phyloP scores from a whole-genome alignment of 2,888 invertebrate genomes.

The Eulithis testata region DNA sequence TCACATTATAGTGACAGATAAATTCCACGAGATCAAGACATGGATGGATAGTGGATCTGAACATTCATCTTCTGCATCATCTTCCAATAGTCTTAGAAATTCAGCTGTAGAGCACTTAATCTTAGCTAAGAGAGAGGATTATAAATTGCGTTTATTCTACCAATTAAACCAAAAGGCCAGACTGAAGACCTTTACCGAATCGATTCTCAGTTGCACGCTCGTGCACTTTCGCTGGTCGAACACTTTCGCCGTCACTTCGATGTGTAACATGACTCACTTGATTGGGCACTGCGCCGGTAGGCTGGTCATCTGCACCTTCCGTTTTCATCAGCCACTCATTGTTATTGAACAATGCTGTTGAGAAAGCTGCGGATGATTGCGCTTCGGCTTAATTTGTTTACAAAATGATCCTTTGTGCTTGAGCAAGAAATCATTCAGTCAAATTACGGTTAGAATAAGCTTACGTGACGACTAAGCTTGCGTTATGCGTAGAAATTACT shows the following conservation, averaged over 20 bases:
- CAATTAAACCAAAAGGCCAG: constrained; percentile 43
- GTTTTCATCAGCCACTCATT: constrained; percentile 38
- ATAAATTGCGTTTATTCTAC: constrained; percentile 27
- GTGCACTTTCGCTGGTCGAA: constrained; percentile 68
- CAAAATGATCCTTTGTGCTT: constrained; percentile 14
- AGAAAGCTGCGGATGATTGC: constrained; percentile 33
- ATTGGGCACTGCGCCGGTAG: constrained; percentile 49
- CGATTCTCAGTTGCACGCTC: constrained; percentile 44
- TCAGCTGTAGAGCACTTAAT: not conserved
- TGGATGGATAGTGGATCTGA: no score
- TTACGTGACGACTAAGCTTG: not conserved
- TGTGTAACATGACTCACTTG: constrained; percentile 64
- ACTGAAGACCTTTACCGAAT: constrained; percentile 57
- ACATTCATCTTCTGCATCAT: not conserved
- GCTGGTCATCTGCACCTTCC: constrained; percentile 38
- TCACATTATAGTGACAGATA: no score
- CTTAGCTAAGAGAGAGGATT: constrained; percentile 14
- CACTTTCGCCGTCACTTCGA: constrained; percentile 72
- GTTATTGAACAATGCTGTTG: constrained; percentile 34
- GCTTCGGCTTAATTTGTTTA: constrained; percentile 27
- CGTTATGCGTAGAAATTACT: not conserved
- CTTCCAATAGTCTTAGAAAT: not conserved
- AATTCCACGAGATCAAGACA: no score
- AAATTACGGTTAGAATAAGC: not conserved
- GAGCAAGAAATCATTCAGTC: constrained; percentile 1